Base-by-base conservation (phyloP, 2,797 vertebrate genomes). In the Coreius guichenoti region DNA sequence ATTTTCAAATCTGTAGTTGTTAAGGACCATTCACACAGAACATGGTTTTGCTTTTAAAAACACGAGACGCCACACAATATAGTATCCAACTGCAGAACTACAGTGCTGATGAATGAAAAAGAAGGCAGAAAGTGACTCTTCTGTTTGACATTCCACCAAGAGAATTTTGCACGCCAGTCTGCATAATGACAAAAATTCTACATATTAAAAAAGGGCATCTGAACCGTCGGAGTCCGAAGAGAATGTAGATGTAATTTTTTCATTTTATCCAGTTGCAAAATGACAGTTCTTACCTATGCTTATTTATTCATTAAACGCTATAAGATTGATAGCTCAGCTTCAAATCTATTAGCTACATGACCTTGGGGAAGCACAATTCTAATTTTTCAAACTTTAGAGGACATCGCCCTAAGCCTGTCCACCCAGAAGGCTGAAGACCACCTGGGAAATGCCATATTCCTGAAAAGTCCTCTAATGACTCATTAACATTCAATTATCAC, bases 401-500 rank as follows among this genome's bases (percentile, higher is more conserved):
- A 91, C 93, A 91, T 84, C 51, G 91, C 94, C 92, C 89, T 81
- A 0, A 92, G 94, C 92, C 87, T 87, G 90, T 87, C 92, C 86
- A 90, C 88, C 88, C 87, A 89, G 87, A 92, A 86, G 91, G 89
- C 91, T 86, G 88, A 93, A 91, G 92, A 93, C 89, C 87, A 91
- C 92, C 91, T 51, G 80, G 90, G 92, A 91, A 87, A 92, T 89
- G 89, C 89, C 90, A 91, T 93, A 90, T 92, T 83, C 89, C 70
- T 33, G 36, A 89, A 87, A 75, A 88, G 88, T 87, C 84, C 89
- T 88, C 87, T 89, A 92, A 87, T 83, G 89, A 82, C 90, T 94
- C 91, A 93, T 95, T 95, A 93, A 91, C 87, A 90, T 94, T 94
- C 91, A 94, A 94, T 93, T 93, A 92, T 88, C 90, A 88, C 87